Base-by-base conservation (phyloP, 2,113 vertebrate genomes). In the Stercorarius parasiticus region DNA sequence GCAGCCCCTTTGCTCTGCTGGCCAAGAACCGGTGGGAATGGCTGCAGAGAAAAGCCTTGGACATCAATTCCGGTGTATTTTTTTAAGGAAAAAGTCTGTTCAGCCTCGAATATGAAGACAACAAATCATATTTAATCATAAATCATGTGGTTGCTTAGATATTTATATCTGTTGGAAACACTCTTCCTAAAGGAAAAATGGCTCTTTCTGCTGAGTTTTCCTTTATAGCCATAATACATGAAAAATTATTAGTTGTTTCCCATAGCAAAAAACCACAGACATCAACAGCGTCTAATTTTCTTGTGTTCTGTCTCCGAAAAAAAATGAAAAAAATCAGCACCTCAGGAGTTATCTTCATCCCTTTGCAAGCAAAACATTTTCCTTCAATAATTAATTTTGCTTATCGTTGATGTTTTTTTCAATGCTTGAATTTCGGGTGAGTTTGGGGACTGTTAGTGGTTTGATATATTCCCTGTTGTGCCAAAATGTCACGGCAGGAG, bases 1-100 rank as follows among this genome's bases (percentile, higher is more conserved):
- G 15, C 80, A 95, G 58, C 88, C 83, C 34, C 43, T 82, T 76
- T 11, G 40, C 85, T 93, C 13, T 7, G 1, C 21, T 86, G 96
- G 94, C 94, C 95, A 93, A 66, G 86, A 56, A 4, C 50, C 58
- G 72, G 40, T 84, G 91, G 49, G 83, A 96, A 65, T 95, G 74
- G 62, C 56, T 78, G 79, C 78, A 59, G 70, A 76, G 61, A 30
- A 11, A 6, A 86, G 43, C 40, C 70, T 65, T 61, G 64, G 29
- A 18, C 85, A 50, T 42, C 29, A 15, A 1, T 38, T 66, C 70
- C 22, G 3, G 18, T 5, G 0, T 61, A 9, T 62, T 65, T 62
- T 65, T 72, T 38, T 49, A 40, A 70, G 36, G 21, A 10, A 70
- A 38, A 86, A n/a, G 12, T 23, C 65, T 79, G 16, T 83, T 90